Conservation (phyloP, 2,113 vertebrate genomes). For the Oryzias celebensis region DNA sequence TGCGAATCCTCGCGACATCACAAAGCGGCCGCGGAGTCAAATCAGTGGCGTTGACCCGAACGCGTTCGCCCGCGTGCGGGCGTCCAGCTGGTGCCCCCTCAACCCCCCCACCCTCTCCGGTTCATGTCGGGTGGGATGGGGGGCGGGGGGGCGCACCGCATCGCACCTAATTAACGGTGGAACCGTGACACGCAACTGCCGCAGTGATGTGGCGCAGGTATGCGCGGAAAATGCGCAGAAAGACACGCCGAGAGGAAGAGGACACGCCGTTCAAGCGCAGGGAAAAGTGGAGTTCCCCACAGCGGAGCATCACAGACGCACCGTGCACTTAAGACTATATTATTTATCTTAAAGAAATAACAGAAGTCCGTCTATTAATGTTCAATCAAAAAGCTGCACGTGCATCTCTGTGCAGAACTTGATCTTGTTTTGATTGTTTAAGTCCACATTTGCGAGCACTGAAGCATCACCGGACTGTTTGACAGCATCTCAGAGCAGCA, state of each 20-base stretch:
- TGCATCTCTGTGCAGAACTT: no score
- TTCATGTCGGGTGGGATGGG: conserved; percentile 28
- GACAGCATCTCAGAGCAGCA: conserved; percentile 4
- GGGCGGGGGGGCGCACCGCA: conserved; percentile 38
- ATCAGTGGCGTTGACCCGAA: conserved; percentile 4
- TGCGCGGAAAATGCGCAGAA: background rate
- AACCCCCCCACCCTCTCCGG: background rate
- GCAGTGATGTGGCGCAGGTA: conserved; percentile 22
- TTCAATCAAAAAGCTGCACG: no score
- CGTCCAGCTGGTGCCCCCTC: no score
- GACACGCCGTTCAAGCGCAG: no score
- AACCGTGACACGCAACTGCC: conserved; percentile 6
- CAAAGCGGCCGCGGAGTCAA: conserved; percentile 1
- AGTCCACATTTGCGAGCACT: background rate
- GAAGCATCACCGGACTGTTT: background rate
- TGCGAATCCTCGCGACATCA: conserved; percentile 25
- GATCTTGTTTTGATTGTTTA: no score
- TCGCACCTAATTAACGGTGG: conserved; percentile 18
- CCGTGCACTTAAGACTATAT: no score
- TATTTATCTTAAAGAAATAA: no score
- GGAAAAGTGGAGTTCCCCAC: no score
- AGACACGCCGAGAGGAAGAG: no score
- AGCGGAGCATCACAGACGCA: no score
- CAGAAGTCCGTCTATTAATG: no score
- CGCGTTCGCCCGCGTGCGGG: background rate